phyloP scores from a whole-genome alignment of 2,888 invertebrate species.

The Seladonia tumulorum region DNA sequence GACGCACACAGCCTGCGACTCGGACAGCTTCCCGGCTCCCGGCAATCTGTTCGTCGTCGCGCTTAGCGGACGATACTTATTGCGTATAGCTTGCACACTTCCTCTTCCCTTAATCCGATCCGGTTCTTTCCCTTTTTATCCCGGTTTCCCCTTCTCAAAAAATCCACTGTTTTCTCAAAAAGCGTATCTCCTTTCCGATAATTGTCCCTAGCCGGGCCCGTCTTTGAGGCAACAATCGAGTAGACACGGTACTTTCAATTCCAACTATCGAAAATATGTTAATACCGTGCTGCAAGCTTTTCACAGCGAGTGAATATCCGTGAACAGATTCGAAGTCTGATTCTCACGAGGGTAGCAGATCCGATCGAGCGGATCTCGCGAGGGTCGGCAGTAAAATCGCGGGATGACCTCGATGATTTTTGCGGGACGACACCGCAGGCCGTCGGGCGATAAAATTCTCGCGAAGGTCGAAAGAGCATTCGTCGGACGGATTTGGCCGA shows the following conservation, averaged over 20 bases:
- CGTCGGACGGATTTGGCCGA: constrained; percentile 48
- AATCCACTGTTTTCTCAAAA: no score
- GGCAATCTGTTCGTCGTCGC: constrained; percentile 59
- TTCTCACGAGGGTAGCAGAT: neutral
- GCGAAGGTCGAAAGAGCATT: neutral
- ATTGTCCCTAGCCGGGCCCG: no score
- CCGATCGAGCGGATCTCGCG: neutral
- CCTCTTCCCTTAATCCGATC: constrained; percentile 72
- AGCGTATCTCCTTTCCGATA: no score
- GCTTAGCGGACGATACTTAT: constrained; percentile 75
- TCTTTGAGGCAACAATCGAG: no score
- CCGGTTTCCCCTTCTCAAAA: neutral
- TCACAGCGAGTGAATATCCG: no score
- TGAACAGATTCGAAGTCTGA: neutral
- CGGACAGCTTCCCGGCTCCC: constrained; percentile 36
- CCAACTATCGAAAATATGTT: no score
- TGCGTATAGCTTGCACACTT: constrained; percentile 56
- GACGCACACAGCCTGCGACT: constrained; percentile 2
- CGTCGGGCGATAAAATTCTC: constrained; percentile 41
- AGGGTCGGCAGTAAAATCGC: neutral
- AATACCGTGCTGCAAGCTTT: no score
- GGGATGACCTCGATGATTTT: neutral
- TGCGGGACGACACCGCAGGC: neutral
- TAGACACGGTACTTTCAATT: no score
- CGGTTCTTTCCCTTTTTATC: constrained; percentile 54